phyloP scores from a whole-genome alignment of 2,113 vertebrate genomes.

The Columba janthina region DNA sequence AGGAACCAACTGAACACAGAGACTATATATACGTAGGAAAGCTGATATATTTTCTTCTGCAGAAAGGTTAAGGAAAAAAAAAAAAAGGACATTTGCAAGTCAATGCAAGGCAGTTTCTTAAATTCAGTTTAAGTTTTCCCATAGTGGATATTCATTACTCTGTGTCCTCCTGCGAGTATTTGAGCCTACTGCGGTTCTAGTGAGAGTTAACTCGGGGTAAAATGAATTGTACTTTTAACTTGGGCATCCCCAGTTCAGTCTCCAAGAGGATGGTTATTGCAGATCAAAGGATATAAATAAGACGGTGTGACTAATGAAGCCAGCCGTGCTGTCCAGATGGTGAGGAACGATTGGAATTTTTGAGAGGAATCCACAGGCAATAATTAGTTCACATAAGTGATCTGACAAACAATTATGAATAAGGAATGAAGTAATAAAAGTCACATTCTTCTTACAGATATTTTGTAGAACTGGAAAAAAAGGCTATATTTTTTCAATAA shows the following conservation, averaged over 20 bases:
- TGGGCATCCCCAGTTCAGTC: not conserved
- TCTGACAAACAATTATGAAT: constrained; percentile 55
- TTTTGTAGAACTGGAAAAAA: not conserved
- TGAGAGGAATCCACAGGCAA: constrained; percentile 22
- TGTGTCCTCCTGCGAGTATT: not conserved
- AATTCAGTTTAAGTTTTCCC: not conserved
- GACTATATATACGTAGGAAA: not conserved
- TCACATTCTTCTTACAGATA: constrained; percentile 6
- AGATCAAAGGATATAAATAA: constrained; percentile 9
- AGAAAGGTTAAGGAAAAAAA: not conserved
- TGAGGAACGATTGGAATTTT: constrained; percentile 21
- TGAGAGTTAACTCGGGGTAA: not conserved
- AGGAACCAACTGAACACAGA: not conserved
- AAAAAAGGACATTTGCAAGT: not conserved
- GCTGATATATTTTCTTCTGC: accelerated
- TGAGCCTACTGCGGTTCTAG: not conserved
- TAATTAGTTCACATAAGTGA: constrained; percentile 41
- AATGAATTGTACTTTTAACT: not conserved
- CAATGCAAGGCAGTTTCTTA: not conserved
- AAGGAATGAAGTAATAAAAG: constrained; percentile 49
- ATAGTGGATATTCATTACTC: not conserved
- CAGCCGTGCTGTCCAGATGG: constrained; percentile 27
- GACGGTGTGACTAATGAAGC: constrained; percentile 9
- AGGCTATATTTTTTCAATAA: not conserved
- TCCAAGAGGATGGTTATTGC: not conserved